These are phyloP conservation scores for Protaetia brevitarsis DNA, from an alignment of 1,140 invertebrate species.

Conservation along the genomic window DNA sequence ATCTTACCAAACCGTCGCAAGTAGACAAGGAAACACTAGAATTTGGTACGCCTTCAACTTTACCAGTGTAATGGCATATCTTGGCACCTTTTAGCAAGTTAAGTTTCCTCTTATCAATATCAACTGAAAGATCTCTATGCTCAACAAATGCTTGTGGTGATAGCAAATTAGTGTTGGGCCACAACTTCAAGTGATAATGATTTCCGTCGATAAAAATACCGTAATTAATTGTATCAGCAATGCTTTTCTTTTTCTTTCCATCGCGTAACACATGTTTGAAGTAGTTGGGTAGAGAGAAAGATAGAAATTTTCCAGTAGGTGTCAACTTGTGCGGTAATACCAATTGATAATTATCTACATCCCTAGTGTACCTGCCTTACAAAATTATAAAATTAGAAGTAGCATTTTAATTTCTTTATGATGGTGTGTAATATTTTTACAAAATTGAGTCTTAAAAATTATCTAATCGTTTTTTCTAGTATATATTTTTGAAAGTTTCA, in stretches of 20 bases:
- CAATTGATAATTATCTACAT: constrained; percentile 40
- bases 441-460: too few species aligned
- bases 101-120: constrained; percentile 37
- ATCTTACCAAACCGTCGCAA: constrained; percentile 57
- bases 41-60: constrained; percentile 44
- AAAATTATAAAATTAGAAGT: constrained; percentile 9
- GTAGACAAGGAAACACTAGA: constrained; percentile 53
- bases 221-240: constrained; percentile 21
- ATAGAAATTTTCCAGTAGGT: constrained; percentile 24
- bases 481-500: too few species aligned
- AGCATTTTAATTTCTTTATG: neutral
- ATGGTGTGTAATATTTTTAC: too few species aligned
- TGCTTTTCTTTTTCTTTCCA: constrained; percentile 26
- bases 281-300: constrained; percentile 21
- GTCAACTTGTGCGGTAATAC: constrained; percentile 24
- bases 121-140: constrained; percentile 32
- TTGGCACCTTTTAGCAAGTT: constrained; percentile 34
- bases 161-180: constrained; percentile 48
- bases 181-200: constrained; percentile 47
- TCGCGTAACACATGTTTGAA: neutral
- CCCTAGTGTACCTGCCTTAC: constrained; percentile 51
- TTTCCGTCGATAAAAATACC: constrained; percentile 30
- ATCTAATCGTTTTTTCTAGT: too few species aligned
- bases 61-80: constrained; percentile 53
- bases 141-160: constrained; percentile 43